Evolutionary conservation across 1,140 invertebrate species (phyloP).

Genomic region (Cepaea nemoralis): DNA sequence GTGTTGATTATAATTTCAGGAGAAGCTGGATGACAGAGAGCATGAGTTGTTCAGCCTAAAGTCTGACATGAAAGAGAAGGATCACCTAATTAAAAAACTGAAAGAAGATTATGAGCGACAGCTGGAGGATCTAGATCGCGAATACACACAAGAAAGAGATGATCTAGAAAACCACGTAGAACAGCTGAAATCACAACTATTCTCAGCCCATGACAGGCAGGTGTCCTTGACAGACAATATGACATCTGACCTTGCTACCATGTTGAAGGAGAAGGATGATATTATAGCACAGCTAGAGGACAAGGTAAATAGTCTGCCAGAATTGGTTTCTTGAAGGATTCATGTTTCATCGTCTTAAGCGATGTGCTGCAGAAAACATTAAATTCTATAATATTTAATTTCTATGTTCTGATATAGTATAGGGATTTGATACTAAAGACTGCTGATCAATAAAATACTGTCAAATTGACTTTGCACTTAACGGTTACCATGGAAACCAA

Average conservation of each 20-base stretch:
- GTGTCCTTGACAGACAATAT: slow-evolving; percentile 57
- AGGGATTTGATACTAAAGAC: no score
- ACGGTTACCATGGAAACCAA: no score
- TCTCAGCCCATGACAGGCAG: slow-evolving; percentile 56
- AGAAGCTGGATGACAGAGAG: slow-evolving; percentile 60
- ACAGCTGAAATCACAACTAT: slow-evolving; percentile 56
- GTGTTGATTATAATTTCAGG: slow-evolving; percentile 32
- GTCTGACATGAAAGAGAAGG: slow-evolving; percentile 60
- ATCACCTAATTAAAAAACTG: slow-evolving; percentile 56
- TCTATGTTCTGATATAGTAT: no score
- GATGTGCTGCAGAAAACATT: no score
- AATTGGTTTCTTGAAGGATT: no score
- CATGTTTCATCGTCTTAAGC: no score
- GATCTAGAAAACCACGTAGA: slow-evolving; percentile 65
- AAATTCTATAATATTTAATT: no score
- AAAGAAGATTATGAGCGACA: slow-evolving; percentile 58
- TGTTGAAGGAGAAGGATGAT: slow-evolving; percentile 64
- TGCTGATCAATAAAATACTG: no score
- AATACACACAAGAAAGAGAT: slow-evolving; percentile 62
- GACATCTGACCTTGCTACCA: slow-evolving; percentile 59
- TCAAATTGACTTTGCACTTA: no score
- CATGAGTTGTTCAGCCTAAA: slow-evolving; percentile 50
- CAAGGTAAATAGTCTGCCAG: no score
- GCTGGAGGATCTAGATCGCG: slow-evolving; percentile 60
- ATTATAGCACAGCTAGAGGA: slow-evolving; percentile 67